Evolutionary conservation across 2,797 vertebrate genomes (phyloP), one percentile per base, ranked within the genome.

Genomic region (Eleutherodactylus coqui): DNA sequence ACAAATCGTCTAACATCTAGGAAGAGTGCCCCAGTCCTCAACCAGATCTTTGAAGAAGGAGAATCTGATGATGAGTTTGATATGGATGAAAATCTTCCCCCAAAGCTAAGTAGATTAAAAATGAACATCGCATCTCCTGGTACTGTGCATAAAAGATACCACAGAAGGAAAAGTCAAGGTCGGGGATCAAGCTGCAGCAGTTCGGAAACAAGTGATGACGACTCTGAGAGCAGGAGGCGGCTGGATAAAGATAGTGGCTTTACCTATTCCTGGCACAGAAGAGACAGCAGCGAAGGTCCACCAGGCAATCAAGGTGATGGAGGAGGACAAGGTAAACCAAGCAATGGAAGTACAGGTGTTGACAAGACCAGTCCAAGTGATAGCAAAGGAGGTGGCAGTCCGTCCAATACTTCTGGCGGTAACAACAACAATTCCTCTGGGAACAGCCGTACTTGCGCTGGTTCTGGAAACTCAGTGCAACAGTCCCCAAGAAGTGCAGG

Each of bases 11-110:
- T 99, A 8, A 98, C 98, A 0, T 98, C 98, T 0, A 92, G 98
- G 58, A 99, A 98, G 92, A 99, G 98, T 0, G 97, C 98, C 0
- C 98, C 98, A 0, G 97, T 99, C 49, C 97, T 99, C 86, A 99
- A 99, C 91, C 98, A 99, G 91, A 99, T 99, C 92, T 99, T 97
- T 0, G 98, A 99, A 91, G 98, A 99, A 90, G 98, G 98, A 0
- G 98, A 99, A 90, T 99, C 98, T 0, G 98, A 99, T 0, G 98
- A 99, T 0, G 97, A 99, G 90, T 97, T 98, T 0, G 97, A 98
- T 93, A 95, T 96, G 96, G 97, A 97, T 0, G 97, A 98, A 92
- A 97, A 96, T 76, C 93, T 99, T 75, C 98, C 98, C 0, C 98
- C 98, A 17, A 99, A 99, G 89, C 94, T 99, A 87, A 99, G 97